Conservation (phyloP, 1,140 invertebrate species). For the Drosophila punjabiensis region DNA sequence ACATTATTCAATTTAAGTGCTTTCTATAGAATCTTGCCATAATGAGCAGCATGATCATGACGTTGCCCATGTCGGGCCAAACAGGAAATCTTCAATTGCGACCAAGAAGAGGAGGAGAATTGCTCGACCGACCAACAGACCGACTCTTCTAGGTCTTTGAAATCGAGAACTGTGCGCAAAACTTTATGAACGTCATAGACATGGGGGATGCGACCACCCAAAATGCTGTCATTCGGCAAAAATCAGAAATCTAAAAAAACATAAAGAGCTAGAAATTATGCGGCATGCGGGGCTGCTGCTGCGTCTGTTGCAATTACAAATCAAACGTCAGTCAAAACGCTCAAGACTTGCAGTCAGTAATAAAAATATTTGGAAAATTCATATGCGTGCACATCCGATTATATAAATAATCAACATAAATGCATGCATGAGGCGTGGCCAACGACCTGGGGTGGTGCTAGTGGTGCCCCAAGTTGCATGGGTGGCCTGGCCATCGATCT, state of each 20-base stretch:
- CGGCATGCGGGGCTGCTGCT: slow-evolving; percentile 19
- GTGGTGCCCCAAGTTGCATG: slow-evolving; percentile 10
- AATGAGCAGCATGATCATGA: slow-evolving; percentile 55
- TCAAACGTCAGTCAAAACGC: slow-evolving; percentile 71
- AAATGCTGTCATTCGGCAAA: slow-evolving; percentile 35
- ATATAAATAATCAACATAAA: slow-evolving; percentile 55
- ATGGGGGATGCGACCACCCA: slow-evolving; percentile 55
- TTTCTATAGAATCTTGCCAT: slow-evolving; percentile 54
- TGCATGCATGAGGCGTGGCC: slow-evolving; percentile 21
- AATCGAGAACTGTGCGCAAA: slow-evolving; percentile 62
- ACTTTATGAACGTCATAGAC: slow-evolving; percentile 32
- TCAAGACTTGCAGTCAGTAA: slow-evolving; percentile 35
- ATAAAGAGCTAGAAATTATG: slow-evolving; percentile 69
- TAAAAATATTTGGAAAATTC: slow-evolving; percentile 68
- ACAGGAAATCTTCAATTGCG: slow-evolving; percentile 76
- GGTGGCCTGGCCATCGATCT: slow-evolving; percentile 33
- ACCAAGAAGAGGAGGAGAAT: slow-evolving; percentile 16
- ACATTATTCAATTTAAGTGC: slow-evolving; percentile 75
- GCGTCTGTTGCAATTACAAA: slow-evolving; percentile 67
- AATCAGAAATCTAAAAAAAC: slow-evolving; percentile 27
- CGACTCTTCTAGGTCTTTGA: slow-evolving; percentile 67
- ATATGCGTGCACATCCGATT: slow-evolving; percentile 30
- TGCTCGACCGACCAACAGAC: slow-evolving; percentile 17
- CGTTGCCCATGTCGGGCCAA: slow-evolving; percentile 23
- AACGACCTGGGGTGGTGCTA: slow-evolving; percentile 14